phyloP scores from a whole-genome alignment of 2,797 vertebrate species.

The Amazona ochrocephala region DNA sequence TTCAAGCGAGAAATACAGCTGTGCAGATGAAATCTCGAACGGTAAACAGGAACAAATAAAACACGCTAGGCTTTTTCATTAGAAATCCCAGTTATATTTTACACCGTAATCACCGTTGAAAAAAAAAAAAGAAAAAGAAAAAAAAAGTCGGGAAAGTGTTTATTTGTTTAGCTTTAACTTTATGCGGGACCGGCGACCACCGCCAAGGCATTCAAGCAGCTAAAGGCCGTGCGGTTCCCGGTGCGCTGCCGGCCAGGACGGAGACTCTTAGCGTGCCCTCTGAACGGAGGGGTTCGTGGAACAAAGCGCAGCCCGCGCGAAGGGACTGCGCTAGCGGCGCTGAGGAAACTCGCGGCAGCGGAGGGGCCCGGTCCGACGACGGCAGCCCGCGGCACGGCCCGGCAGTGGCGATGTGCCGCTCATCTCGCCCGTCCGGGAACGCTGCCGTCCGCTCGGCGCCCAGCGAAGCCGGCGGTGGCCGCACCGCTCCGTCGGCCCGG shows the following conservation, averaged over 20 bases:
- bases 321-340: background rate
- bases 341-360: background rate
- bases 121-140: background rate
- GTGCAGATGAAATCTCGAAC: constrained; percentile 24
- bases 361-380: background rate
- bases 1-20: constrained; percentile 44
- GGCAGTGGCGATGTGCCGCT: background rate
- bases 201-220: background rate
- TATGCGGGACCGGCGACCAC: background rate
- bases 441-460: background rate
- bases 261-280: background rate
- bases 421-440: background rate
- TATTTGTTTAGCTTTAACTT: background rate
- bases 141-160: background rate
- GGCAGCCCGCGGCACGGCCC: background rate
- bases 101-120: background rate
- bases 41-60: constrained; percentile 30
- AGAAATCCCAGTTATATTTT: background rate
- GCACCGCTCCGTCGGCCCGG: background rate
- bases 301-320: background rate
- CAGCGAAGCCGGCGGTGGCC: background rate
- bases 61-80: background rate
- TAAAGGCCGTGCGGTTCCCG: background rate
- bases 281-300: background rate
- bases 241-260: background rate